phyloP scores from a whole-genome alignment of 1,140 invertebrate species.

The Acromyrmex heyeri region DNA sequence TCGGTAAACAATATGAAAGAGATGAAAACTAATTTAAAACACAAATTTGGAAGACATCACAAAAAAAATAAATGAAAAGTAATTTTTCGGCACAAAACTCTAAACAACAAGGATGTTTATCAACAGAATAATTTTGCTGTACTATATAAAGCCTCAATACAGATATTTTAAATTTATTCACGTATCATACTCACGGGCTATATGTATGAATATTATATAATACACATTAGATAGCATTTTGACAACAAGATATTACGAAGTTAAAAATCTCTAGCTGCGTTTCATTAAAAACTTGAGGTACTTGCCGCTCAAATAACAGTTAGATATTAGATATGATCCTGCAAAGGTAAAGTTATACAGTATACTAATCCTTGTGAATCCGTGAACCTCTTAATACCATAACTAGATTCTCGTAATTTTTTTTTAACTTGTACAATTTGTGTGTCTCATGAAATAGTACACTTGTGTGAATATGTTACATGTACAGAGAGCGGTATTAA shows the following conservation, averaged over 20 bases:
- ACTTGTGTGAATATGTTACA: conserved; percentile 65
- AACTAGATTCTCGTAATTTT: conserved; percentile 55
- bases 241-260: conserved; percentile 59
- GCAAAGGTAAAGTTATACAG: conserved; percentile 54
- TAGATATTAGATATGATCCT: conserved; percentile 49
- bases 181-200: conserved; percentile 60
- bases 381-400: conserved; percentile 52
- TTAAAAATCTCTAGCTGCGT: conserved; percentile 51
- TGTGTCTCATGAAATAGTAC: conserved; percentile 55
- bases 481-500: conserved; percentile 70
- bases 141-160: conserved; percentile 64
- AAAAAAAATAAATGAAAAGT: conserved; percentile 36
- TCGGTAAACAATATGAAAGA: neutral
- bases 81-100: conserved; percentile 36
- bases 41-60: conserved; percentile 66
- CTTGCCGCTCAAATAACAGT: conserved; percentile 43
- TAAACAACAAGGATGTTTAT: conserved; percentile 31
- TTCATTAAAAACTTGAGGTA: conserved; percentile 44
- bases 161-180: conserved; percentile 64
- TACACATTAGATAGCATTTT: conserved; percentile 66
- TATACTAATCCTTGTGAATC: conserved; percentile 55
- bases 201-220: conserved; percentile 68
- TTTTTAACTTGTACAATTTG: conserved; percentile 59
- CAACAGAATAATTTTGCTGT: conserved; percentile 40
- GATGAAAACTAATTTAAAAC: conserved; percentile 4